Conservation (phyloP, 2,888 invertebrate species). For the Drosophila neotestacea region DNA sequence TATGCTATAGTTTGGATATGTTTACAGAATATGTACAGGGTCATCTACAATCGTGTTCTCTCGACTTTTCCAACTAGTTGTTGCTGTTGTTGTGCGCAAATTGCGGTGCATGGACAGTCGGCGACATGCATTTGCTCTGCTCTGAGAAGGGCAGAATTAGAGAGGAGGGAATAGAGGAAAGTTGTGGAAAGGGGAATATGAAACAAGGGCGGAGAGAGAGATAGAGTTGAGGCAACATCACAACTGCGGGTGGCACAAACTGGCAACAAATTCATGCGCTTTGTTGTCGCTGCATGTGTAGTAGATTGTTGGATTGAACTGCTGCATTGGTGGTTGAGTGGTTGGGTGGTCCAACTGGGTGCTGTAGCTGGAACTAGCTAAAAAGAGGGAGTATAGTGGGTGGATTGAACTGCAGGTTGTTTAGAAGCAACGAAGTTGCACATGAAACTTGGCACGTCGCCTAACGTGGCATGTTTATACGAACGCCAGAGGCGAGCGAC, state of each 20-base stretch:
- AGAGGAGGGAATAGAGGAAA: slow-evolving; percentile 6
- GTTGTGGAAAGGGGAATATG: not conserved
- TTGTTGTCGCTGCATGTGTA: slow-evolving; percentile 62
- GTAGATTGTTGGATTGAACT: slow-evolving; percentile 46
- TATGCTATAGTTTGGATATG: no score
- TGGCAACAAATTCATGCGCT: slow-evolving; percentile 68
- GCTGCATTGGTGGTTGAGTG: slow-evolving; percentile 23
- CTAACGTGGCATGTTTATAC: slow-evolving; percentile 77
- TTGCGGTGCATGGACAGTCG: slow-evolving; percentile 75
- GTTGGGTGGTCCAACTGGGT: slow-evolving; percentile 11
- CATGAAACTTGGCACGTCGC: slow-evolving; percentile 78
- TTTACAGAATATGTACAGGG: no score
- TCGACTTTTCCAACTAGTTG: not conserved
- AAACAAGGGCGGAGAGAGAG: not conserved
- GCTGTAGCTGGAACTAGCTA: not conserved
- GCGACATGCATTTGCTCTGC: slow-evolving; percentile 50
- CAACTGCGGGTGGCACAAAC: slow-evolving; percentile 61
- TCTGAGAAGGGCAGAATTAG: not conserved
- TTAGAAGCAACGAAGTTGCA: slow-evolving; percentile 56
- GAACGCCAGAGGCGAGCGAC: slow-evolving; percentile 55
- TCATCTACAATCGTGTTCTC: no score
- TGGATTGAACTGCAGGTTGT: slow-evolving; percentile 32
- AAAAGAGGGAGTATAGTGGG: not conserved
- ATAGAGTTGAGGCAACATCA: not conserved
- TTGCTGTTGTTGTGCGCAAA: slow-evolving; percentile 66